Evolutionary conservation across 1,140 invertebrate species (phyloP), one percentile per base, ranked within the genome.

Genomic region (Nasonia vitripennis): DNA sequence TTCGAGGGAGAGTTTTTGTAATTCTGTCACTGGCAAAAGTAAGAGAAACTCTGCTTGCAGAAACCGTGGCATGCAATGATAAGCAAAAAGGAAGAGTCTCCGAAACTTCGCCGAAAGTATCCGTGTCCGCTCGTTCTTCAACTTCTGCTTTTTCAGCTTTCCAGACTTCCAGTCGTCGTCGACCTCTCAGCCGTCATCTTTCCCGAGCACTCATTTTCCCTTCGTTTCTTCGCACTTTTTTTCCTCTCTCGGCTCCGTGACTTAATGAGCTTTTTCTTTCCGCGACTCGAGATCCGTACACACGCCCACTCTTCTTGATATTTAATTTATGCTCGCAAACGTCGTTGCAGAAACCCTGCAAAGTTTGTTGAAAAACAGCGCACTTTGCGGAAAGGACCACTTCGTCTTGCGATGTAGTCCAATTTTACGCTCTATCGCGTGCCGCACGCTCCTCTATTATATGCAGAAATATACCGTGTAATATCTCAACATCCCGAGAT

Each of bases 341-440:
- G 1, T 45, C 41, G 10, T 45, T 45, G 5, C 0, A 45, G 37
- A 41, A 5, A 4, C 37, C 7, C 5, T 9, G 37, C 41, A 45
- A 10, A 45, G 41, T 45, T 45, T 45, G 41, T 10, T 45, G 9
- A 45, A 45, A 45, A 45, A 0, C 34, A 37, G 34, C 4, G 14
- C 48, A 51, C 48, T 51, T 51, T 11, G 10, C 10, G 48, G 48
- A 55, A 27, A 55, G 51, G 20, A n/a, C 6, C 55, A n/a, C 17
- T n/a, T 5, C 55, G 34, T 11, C 27, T 27, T 11, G 4, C 27
- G 0, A 62, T 67, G 34, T 55, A 82, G 82, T 81, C 70, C 80
- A 48, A 79, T 83, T 87, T 85, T 77, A 68, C 75, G 51, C 68
- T 78, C 73, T 81, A 88, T 88, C 85, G 84, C 86, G 84, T 85